Conservation (phyloP, 2,113 vertebrate species). For the Rhodinocichla rosea region DNA sequence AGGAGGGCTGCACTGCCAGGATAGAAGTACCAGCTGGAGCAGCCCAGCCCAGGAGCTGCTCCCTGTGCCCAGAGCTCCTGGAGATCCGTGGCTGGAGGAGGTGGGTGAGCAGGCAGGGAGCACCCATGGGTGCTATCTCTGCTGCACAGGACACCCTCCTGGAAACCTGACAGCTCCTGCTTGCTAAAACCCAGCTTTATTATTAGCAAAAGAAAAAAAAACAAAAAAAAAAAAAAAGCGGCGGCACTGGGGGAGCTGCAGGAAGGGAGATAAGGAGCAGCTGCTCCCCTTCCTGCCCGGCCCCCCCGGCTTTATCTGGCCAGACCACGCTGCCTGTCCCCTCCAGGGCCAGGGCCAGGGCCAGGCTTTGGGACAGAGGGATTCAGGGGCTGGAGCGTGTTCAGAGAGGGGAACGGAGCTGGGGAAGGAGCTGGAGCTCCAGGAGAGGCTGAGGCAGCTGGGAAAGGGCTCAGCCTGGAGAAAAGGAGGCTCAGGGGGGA, state of each 20-base stretch:
- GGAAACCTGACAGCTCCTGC: background rate
- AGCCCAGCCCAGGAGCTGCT: background rate
- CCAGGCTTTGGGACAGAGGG: background rate
- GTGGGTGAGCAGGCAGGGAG: background rate
- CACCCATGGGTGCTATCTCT: background rate
- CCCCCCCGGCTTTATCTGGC: background rate
- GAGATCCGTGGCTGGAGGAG: background rate
- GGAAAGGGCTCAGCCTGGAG: background rate
- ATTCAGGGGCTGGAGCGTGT: rapidly evolving
- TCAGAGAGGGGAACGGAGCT: rapidly evolving
- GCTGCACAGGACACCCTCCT: background rate
- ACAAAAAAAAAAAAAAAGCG: background rate
- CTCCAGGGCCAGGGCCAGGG: background rate
- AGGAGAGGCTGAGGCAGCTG: background rate
- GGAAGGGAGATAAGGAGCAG: slow-evolving; percentile 6
- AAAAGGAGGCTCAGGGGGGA: background rate
- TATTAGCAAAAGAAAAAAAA: background rate
- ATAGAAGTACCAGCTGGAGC: background rate
- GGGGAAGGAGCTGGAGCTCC: background rate
- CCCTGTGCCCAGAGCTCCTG: rapidly evolving
- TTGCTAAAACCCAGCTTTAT: background rate
- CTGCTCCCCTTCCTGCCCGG: background rate
- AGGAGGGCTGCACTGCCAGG: background rate
- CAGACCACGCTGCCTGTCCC: background rate
- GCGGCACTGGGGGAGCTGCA: rapidly evolving